Base-by-base conservation (phyloP, 2,888 invertebrate genomes). In the Koerneria pararmatus region DNA sequence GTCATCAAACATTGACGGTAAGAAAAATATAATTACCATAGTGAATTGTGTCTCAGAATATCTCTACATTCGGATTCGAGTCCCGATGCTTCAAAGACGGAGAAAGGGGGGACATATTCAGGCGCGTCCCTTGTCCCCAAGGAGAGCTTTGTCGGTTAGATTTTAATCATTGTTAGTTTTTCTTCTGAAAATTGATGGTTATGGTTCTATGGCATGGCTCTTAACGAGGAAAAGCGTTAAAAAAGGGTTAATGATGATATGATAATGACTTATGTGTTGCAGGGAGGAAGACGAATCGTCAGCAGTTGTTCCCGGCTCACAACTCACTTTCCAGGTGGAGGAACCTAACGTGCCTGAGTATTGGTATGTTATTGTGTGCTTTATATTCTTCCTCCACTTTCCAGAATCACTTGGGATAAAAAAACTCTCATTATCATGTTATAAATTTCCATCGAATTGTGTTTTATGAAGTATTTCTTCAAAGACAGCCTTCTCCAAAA, bases 241-340 rank as follows among this genome's bases (percentile, higher is more conserved):
- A n/a, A n/a, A n/a, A n/a, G n/a, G n/a, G n/a, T n/a, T n/a, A n/a
- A n/a, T n/a, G n/a, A n/a, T n/a, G n/a, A n/a, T n/a, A n/a, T n/a
- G n/a, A n/a, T n/a, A n/a, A n/a, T n/a, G n/a, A n/a, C n/a, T n/a
- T n/a, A n/a, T n/a, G 72, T 84, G 94, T 1, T 97, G 95, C 84
- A 84, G 87, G 48, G 95, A 95, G 85, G 95, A 93, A 85, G 92
- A 91, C 84, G 88, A 89, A 68, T 89, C 91, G 31, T 88, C 88
- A 84, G 91, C 91, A 87, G 92, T 95, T 1, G 88, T 95, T 15
- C 89, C 89, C 77, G 90, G 89, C 59, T 89, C 91, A 85, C 95
- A 97, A 85, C 93, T 97, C 84, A 95, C 95, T 0, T 95, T 92
- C 86, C 90, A 91, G 70, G 90, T 97, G 70, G 89, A 91, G 83